Evolutionary conservation across 2,888 invertebrate species (phyloP).

Genomic region (Peribatodes rhomboidaria): DNA sequence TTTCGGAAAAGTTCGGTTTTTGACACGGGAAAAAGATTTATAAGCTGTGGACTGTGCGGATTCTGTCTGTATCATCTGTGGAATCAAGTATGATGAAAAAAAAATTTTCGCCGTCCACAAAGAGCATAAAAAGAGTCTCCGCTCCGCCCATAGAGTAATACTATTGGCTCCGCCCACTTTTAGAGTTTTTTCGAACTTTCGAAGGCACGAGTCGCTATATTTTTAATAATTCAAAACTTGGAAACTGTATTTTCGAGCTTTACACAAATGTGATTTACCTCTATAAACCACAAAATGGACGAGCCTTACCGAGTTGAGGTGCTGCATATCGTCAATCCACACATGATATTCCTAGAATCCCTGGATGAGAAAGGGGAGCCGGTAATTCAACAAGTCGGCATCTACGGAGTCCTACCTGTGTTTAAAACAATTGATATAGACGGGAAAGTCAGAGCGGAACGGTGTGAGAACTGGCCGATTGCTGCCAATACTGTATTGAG

Average conservation of each 20-base stretch:
- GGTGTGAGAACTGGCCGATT: constrained; percentile 24
- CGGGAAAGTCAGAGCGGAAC: constrained; percentile 12
- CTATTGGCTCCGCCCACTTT: no score
- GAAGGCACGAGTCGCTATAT: no score
- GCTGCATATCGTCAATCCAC: constrained; percentile 28
- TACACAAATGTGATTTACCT: constrained; percentile 12
- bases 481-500: constrained; percentile 14
- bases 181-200: no score
- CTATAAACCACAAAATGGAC: constrained; percentile 25
- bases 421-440: constrained; percentile 29
- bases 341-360: constrained; percentile 27
- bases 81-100: no score
- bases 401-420: constrained; percentile 27
- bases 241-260: background rate
- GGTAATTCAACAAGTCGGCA: constrained; percentile 29
- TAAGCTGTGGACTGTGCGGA: no score
- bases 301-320: constrained; percentile 25
- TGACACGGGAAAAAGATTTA: no score
- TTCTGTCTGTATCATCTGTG: no score
- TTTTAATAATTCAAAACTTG: background rate
- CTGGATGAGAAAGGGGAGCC: background rate
- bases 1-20: no score
- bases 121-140: no score
- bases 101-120: no score
- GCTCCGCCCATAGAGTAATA: no score